Evolutionary conservation across 2,888 invertebrate species (phyloP).

Genomic region (Mesorhabditis spiculigera): DNA sequence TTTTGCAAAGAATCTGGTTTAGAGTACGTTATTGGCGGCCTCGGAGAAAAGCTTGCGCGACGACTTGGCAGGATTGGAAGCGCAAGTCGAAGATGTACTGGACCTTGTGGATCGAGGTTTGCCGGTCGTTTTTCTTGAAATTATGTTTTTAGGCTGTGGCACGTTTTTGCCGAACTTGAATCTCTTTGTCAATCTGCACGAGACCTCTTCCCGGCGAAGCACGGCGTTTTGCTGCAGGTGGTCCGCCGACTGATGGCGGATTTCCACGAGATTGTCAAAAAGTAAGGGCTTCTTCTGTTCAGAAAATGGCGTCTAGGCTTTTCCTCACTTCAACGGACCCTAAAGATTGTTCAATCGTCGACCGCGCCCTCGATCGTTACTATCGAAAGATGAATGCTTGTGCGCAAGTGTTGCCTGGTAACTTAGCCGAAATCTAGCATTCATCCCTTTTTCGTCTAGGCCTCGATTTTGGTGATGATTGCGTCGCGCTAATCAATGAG

Average conservation of each 20-base stretch:
- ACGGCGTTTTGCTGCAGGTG: conserved; percentile 15
- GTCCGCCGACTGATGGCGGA: conserved; percentile 8
- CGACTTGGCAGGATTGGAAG: conserved; percentile 22
- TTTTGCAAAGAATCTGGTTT: conserved; percentile 11
- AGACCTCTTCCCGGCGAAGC: conserved; percentile 26
- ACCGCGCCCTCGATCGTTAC: conserved; percentile 55
- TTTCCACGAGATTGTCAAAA: neutral
- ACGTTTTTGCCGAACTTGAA: conserved; percentile 53
- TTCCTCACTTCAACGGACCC: conserved; percentile 37
- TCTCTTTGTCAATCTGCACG: conserved; percentile 46
- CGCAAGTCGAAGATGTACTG: conserved; percentile 43
- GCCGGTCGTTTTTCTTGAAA: neutral
- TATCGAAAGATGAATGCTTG: conserved; percentile 49
- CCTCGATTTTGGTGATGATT: neutral
- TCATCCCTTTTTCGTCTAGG: neutral
- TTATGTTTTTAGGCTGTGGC: conserved; percentile 39
- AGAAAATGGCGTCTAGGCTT: conserved; percentile 19
- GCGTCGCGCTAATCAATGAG: conserved; percentile 6
- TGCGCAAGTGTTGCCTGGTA: conserved; percentile 27
- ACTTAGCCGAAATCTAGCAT: neutral
- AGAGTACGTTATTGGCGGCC: conserved; percentile 19
- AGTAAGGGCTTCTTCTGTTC: neutral
- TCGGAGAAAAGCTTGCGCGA: conserved; percentile 19
- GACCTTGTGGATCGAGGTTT: conserved; percentile 48
- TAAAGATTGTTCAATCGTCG: conserved; percentile 49